Percentiles rank a stretch among this genome's conserved stretches.
Evolutionary conservation across 2,888 invertebrate genomes (phyloP).

Genomic region (Metalampra italica): DNA sequence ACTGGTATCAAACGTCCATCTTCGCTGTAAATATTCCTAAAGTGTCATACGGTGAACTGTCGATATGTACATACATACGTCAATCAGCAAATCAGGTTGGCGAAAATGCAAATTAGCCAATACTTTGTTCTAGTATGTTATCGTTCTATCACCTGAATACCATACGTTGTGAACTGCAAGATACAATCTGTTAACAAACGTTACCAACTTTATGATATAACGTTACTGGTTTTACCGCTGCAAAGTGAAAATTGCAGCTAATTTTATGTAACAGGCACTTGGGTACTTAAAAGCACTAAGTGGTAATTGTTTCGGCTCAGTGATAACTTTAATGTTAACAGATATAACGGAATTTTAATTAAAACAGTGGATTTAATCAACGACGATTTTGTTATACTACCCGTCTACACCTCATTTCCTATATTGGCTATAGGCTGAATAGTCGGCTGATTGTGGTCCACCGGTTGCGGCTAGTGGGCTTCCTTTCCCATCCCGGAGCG

Average conservation of each 20-base stretch:
- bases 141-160: conserved; percentile 1
- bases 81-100: neutral
- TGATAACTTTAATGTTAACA: conserved; percentile 3
- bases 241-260: conserved; percentile 23
- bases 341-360: neutral
- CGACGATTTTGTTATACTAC: neutral
- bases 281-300: conserved; percentile 14
- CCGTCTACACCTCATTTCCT: conserved; percentile 1
- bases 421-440: too few species aligned
- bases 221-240: conserved; percentile 12
- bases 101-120: conserved; percentile 4
- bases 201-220: conserved; percentile 10
- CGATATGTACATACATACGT: too few species aligned
- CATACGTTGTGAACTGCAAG: conserved; percentile 4
- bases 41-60: neutral
- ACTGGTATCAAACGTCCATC: too few species aligned
- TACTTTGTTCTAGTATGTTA: conserved; percentile 4
- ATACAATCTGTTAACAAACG: conserved; percentile 11
- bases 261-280: conserved; percentile 21
- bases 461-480: too few species aligned
- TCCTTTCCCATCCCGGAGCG: too few species aligned
- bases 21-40: too few species aligned
- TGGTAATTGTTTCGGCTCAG: conserved; percentile 9
- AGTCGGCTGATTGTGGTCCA: too few species aligned
- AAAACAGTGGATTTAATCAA: neutral